Evolutionary conservation across 2,113 vertebrate genomes (phyloP).

Genomic region (Cathartes aura): DNA sequence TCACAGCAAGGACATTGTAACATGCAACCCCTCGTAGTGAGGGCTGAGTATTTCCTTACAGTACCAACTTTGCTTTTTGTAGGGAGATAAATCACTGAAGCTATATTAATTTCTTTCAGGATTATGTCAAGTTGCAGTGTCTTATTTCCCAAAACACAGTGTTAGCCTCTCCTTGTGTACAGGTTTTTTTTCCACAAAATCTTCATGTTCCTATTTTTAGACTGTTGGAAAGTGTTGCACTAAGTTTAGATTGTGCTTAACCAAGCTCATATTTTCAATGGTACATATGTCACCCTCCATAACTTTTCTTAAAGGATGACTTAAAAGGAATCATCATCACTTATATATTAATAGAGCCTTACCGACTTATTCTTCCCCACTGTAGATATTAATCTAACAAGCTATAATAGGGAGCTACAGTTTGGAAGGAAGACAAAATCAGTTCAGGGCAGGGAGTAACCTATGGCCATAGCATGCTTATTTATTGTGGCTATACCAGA

Average conservation of each 20-base stretch:
- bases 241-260: conserved; percentile 35
- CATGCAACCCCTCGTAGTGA: background rate
- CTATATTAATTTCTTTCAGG: background rate
- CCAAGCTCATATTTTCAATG: background rate
- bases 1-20: background rate
- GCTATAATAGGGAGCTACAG: background rate
- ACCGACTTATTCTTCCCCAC: background rate
- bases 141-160: background rate
- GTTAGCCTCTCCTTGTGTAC: background rate
- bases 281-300: background rate
- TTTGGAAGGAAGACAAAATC: background rate
- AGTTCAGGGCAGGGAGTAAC: background rate
- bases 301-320: background rate
- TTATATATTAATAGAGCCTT: background rate
- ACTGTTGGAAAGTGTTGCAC: background rate
- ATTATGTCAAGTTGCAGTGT: background rate
- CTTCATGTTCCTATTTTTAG: background rate
- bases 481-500: background rate
- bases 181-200: background rate
- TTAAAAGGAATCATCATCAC: background rate
- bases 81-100: background rate
- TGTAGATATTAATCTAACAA: background rate
- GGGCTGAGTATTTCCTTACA: background rate
- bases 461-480: background rate
- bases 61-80: background rate